A percentile compares a stretch with the other conserved stretches of the same genome.
These are phyloP conservation scores for roundworm (Caenorhabditis elegans) DNA, from an alignment of 1,140 invertebrate genomes.

Conservation along the genomic window WBcel235 BX284605.5:10054501-10055000, in stretches of 20 bases:
- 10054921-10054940: not conserved
- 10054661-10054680: not conserved
- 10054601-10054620: conserved; percentile 12
- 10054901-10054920: conserved; percentile 1
- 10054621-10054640: not conserved
- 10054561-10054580: not conserved
- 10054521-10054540: conserved; percentile 55
- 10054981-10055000: not conserved
- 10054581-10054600: not conserved
- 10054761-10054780: not conserved
- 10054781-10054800: not conserved
- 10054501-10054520: conserved; percentile 60
- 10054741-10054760: not conserved
- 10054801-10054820: not conserved
- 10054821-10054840: not conserved
- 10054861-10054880: conserved; percentile 16
- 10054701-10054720: not conserved
- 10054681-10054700: not conserved
- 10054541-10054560: conserved; percentile 15
- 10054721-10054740: not conserved
- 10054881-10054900: conserved; percentile 34
- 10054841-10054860: conserved; percentile 14
- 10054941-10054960: not conserved
- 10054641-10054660: not conserved
- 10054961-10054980: not conserved